These are phyloP conservation scores for Notiomystis cincta DNA, from an alignment of 2,113 vertebrate species.

Conservation along the genomic window DNA sequence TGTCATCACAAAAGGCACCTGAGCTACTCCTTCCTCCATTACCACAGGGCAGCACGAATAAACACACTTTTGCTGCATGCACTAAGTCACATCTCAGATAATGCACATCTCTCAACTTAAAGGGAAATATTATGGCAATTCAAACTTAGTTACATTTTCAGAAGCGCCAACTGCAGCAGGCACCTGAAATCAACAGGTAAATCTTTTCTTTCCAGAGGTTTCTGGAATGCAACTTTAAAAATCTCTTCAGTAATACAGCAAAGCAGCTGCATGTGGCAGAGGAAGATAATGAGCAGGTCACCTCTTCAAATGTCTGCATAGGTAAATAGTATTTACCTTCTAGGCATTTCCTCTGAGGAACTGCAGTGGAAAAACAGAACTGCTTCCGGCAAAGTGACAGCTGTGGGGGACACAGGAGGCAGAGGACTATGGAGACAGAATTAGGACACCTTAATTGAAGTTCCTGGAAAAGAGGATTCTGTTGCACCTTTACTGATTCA, in stretches of 20 bases:
- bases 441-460: background rate
- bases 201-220: background rate
- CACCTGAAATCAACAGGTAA: background rate
- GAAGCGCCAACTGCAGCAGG: background rate
- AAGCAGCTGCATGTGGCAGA: background rate
- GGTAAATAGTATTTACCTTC: background rate
- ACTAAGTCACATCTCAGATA: background rate
- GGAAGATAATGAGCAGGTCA: background rate
- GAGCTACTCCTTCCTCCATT: background rate
- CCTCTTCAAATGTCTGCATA: background rate
- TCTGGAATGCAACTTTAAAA: background rate
- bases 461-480: background rate
- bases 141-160: background rate
- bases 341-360: background rate
- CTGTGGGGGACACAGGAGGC: background rate
- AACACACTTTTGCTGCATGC: background rate
- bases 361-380: background rate
- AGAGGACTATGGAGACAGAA: background rate
- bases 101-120: background rate
- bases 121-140: background rate
- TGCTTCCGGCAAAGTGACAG: background rate
- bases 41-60: rapidly evolving
- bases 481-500: background rate
- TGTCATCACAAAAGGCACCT: background rate
- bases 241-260: background rate